Evolutionary conservation across 2,113 vertebrate species (phyloP).

Genomic region (Australoheros scitulus): DNA sequence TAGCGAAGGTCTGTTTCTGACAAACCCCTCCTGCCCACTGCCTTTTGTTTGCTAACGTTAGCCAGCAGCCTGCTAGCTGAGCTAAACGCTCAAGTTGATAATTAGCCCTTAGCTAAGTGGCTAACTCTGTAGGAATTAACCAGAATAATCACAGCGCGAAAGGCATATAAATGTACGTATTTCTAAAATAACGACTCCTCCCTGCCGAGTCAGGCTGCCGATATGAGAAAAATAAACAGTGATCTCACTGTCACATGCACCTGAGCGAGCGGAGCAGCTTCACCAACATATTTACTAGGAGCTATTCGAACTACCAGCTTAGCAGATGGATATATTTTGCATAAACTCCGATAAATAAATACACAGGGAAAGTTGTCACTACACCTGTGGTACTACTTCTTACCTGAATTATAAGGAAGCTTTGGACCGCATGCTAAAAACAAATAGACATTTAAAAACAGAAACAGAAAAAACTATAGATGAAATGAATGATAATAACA

Average conservation of each 20-base stretch:
- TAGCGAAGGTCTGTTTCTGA: conserved; percentile 22
- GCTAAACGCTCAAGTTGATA: background rate
- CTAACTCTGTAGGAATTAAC: background rate
- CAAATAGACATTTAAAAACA: background rate
- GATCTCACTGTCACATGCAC: conserved; percentile 62
- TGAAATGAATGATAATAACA: background rate
- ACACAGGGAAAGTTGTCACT: background rate
- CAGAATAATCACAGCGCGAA: background rate
- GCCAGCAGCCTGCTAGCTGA: conserved; percentile 45
- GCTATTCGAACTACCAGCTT: background rate
- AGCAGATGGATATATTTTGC: background rate
- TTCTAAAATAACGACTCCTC: background rate
- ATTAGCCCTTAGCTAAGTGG: conserved; percentile 1
- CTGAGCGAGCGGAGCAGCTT: conserved; percentile 4
- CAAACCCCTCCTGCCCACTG: conserved; percentile 43
- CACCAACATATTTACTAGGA: background rate
- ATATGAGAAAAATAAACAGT: conserved; percentile 21
- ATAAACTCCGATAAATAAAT: fast-evolving
- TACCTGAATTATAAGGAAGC: background rate
- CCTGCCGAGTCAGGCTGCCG: background rate
- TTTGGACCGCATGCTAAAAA: background rate
- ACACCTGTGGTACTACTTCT: background rate
- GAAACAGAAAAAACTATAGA: background rate
- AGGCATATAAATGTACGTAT: background rate
- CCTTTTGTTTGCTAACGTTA: conserved; percentile 70